These are phyloP conservation scores for Oppia nitens DNA, from an alignment of 1,140 invertebrate genomes.

Conservation along the genomic window DNA sequence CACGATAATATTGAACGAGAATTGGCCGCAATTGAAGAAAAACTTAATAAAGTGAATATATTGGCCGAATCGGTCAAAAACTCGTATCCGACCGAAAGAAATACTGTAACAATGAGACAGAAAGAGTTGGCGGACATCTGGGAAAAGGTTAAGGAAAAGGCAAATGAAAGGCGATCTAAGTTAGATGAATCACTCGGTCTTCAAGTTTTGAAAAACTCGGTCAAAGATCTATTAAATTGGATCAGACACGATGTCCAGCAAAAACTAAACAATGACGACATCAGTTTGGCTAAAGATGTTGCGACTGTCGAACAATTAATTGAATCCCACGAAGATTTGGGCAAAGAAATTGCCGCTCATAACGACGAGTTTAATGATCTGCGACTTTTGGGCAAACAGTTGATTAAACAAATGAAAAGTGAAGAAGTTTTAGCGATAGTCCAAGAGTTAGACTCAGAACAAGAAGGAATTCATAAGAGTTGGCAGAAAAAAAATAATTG, in stretches of 20 bases:
- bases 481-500: conserved; percentile 67
- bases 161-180: conserved; percentile 52
- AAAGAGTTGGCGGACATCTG: conserved; percentile 70
- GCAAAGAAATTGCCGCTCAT: conserved; percentile 77
- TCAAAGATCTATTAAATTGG: conserved; percentile 45
- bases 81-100: conserved; percentile 72
- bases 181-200: conserved; percentile 83
- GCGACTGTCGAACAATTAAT: conserved; percentile 72
- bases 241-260: conserved; percentile 46
- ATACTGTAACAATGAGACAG: conserved; percentile 65
- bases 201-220: conserved; percentile 78
- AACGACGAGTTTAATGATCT: conserved; percentile 59
- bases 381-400: conserved; percentile 31
- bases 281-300: conserved; percentile 53
- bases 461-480: conserved; percentile 48
- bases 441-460: conserved; percentile 44
- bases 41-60: conserved; percentile 59
- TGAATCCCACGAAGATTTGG: conserved; percentile 77
- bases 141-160: conserved; percentile 63
- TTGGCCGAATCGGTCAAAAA: conserved; percentile 67
- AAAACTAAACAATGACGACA: conserved; percentile 56
- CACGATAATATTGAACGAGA: conserved; percentile 80
- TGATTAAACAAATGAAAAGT: conserved; percentile 26
- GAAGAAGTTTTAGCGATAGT: background rate
- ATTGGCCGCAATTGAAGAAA: conserved; percentile 71